These are phyloP conservation scores for Polydesmus complanatus DNA, from an alignment of 2,888 invertebrate genomes.

Conservation along the genomic window DNA sequence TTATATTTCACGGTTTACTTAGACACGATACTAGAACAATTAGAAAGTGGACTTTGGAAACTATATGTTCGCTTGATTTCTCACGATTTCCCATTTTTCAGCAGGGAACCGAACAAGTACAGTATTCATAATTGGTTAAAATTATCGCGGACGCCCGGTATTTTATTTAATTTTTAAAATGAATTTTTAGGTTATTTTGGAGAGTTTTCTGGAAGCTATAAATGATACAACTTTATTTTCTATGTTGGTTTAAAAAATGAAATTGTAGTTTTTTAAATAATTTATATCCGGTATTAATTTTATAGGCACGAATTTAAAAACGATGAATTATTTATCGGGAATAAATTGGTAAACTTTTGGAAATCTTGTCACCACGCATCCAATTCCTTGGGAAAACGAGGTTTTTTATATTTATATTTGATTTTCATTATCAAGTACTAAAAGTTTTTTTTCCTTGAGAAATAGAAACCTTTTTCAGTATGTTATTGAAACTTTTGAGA, in stretches of 20 bases:
- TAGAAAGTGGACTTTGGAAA: constrained; percentile 9
- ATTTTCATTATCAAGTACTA: no score
- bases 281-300: not conserved
- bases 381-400: no score
- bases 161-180: no score
- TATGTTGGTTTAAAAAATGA: not conserved
- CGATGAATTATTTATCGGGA: not conserved
- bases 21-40: constrained; percentile 10
- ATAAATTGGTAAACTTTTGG: not conserved
- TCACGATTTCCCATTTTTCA: not conserved
- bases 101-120: constrained; percentile 4
- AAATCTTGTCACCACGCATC: not conserved
- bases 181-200: constrained; percentile 5
- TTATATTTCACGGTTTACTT: constrained; percentile 8
- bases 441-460: no score
- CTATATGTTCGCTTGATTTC: constrained; percentile 4
- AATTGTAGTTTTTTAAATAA: not conserved
- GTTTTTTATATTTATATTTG: no score
- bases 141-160: no score
- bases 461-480: no score
- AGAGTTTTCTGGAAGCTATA: constrained; percentile 5
- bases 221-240: constrained; percentile 10
- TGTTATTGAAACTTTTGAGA: no score
- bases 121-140: not conserved
- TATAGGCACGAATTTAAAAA: no score